Percentiles rank a stretch among this genome's conserved stretches.
Evolutionary conservation across 2,797 vertebrate genomes (phyloP).

Genomic region (Menidia menidia): DNA sequence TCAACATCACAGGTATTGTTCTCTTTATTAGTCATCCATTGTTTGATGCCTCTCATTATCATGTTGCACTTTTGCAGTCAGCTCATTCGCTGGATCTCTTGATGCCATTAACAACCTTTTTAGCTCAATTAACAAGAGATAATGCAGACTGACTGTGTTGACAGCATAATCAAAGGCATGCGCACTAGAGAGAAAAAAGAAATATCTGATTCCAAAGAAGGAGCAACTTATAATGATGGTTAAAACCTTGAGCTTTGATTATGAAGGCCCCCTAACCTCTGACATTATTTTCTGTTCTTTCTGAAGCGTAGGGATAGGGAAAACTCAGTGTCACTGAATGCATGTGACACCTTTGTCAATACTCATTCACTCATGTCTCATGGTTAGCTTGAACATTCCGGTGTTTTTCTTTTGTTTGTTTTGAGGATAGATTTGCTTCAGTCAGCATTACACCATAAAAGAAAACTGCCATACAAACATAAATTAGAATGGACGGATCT

Average conservation of each 20-base stretch:
- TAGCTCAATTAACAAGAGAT: slow-evolving; percentile 74
- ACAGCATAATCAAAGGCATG: slow-evolving; percentile 39
- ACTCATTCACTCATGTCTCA: slow-evolving; percentile 5
- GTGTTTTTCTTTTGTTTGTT: background rate
- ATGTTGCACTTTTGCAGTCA: slow-evolving; percentile 50
- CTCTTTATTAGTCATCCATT: slow-evolving; percentile 50
- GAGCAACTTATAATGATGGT: background rate
- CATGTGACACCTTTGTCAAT: slow-evolving; percentile 38
- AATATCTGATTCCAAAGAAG: slow-evolving; percentile 18
- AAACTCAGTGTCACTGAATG: slow-evolving; percentile 19
- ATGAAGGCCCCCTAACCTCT: slow-evolving; percentile 6
- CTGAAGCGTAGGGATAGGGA: slow-evolving; percentile 14
- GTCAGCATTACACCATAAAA: background rate
- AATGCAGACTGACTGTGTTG: slow-evolving; percentile 58
- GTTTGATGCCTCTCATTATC: slow-evolving; percentile 60
- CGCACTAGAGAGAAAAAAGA: slow-evolving; percentile 1
- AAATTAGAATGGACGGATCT: background rate
- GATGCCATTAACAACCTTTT: slow-evolving; percentile 75
- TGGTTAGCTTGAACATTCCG: slow-evolving; percentile 9
- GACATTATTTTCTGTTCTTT: slow-evolving; percentile 27
- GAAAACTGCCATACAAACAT: background rate
- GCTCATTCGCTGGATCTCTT: slow-evolving; percentile 64
- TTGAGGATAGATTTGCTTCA: background rate
- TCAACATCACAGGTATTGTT: slow-evolving; percentile 42
- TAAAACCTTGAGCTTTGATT: slow-evolving; percentile 26